A percentile compares a stretch with the other conserved stretches of the same genome.
Conservation (phyloP, 2,113 vertebrate genomes). For the Chaetura pelagica region DNA sequence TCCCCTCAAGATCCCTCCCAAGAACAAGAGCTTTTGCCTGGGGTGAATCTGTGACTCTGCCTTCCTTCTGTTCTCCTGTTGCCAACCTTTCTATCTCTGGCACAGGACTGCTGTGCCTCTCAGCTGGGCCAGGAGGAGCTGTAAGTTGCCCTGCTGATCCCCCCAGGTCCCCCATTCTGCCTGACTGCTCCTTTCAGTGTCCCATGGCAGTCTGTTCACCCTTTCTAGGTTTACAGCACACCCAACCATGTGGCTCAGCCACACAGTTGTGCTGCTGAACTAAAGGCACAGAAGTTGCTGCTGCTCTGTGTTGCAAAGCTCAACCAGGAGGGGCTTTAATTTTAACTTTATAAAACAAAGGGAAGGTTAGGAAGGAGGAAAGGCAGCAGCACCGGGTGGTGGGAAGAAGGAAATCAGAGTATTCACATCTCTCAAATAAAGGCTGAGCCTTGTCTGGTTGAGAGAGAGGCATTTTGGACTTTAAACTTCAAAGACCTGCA, state of each 20-base stretch:
- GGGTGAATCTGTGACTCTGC: background rate
- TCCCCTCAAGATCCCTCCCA: background rate
- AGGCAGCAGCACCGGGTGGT: background rate
- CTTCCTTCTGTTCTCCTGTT: background rate
- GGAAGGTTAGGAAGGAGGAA: background rate
- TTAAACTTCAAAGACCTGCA: background rate
- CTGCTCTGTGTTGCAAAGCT: background rate
- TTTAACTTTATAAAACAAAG: background rate
- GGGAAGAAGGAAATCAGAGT: background rate
- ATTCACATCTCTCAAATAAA: background rate
- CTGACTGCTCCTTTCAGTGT: background rate
- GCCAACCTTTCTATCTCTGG: background rate
- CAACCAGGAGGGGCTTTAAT: background rate
- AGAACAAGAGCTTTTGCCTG: background rate
- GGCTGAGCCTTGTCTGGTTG: background rate
- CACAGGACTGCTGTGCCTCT: background rate
- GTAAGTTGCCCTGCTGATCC: background rate
- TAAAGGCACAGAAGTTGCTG: background rate
- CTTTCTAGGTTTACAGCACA: background rate
- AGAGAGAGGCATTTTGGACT: background rate
- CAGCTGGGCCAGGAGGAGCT: background rate
- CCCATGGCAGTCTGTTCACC: background rate
- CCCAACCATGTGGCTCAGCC: accelerated
- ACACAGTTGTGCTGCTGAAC: background rate
- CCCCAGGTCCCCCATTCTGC: background rate